phyloP scores from a whole-genome alignment of 1,140 invertebrate species.

The Drosophila nannoptera region DNA sequence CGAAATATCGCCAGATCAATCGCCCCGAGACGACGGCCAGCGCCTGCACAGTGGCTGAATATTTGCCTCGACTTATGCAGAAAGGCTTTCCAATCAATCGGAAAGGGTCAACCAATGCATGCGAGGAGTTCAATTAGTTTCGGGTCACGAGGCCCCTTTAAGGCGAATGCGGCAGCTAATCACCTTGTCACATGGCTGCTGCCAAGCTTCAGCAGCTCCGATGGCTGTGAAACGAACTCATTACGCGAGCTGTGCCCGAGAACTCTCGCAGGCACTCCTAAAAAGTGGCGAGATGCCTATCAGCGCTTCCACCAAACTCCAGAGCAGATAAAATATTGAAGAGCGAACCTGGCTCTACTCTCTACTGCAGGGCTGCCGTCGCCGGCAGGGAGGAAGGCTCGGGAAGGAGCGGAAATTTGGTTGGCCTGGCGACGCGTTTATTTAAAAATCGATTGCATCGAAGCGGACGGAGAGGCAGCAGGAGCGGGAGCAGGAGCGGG shows the following conservation, averaged over 20 bases:
- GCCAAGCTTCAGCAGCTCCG: conserved; percentile 41
- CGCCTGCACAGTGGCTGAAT: conserved; percentile 25
- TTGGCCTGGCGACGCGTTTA: conserved; percentile 51
- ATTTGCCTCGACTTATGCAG: too few species aligned
- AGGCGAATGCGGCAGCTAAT: conserved; percentile 33
- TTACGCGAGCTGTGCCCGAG: conserved; percentile 44
- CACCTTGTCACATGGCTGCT: conserved; percentile 60
- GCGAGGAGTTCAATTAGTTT: neutral
- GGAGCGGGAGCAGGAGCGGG: conserved; percentile 1
- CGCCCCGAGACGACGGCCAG: neutral
- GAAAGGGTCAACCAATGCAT: neutral
- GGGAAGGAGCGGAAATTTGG: conserved; percentile 16
- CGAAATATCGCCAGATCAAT: conserved; percentile 4
- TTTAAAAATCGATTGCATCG: conserved; percentile 72
- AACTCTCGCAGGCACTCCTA: conserved; percentile 14
- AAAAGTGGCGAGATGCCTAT: conserved; percentile 72
- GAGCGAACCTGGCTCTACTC: conserved; percentile 25
- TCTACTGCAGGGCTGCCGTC: conserved; percentile 31
- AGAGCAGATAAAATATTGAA: conserved; percentile 73
- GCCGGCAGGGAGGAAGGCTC: conserved; percentile 3
- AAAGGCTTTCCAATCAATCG: too few species aligned
- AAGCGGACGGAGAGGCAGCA: conserved; percentile 16
- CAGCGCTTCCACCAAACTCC: conserved; percentile 71
- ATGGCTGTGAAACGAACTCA: conserved; percentile 73
- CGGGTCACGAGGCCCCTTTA: neutral